Conservation (phyloP, 2,888 invertebrate species). For the Periphyllus acericola region DNA sequence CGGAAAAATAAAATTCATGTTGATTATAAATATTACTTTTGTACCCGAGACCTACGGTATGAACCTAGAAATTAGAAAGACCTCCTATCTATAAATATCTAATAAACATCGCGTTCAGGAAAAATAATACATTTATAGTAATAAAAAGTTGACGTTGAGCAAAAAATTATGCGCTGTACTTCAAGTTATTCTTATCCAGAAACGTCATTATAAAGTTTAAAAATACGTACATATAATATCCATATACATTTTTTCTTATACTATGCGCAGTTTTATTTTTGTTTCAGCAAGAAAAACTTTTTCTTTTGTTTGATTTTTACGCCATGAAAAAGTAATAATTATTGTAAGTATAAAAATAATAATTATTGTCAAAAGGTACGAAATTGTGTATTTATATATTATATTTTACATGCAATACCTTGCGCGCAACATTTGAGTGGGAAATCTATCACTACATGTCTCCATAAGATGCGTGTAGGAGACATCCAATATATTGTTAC, state of each 20-base stretch:
- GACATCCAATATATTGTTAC: background rate
- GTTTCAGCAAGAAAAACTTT: constrained; percentile 28
- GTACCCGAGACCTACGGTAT: background rate
- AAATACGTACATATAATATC: constrained; percentile 1
- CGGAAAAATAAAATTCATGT: background rate
- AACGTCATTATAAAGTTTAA: constrained; percentile 56
- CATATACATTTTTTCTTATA: constrained; percentile 15
- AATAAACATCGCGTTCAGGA: background rate
- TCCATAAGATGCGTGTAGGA: background rate
- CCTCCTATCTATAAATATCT: no score
- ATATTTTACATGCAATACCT: background rate
- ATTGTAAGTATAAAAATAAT: constrained; percentile 13
- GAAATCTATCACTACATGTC: no score
- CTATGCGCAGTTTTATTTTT: background rate
- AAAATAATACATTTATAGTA: background rate
- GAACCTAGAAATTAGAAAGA: background rate
- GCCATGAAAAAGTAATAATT: background rate
- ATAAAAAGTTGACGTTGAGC: constrained; percentile 41
- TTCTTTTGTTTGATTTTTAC: constrained; percentile 34
- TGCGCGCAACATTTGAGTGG: background rate
- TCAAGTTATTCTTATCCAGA: constrained; percentile 16
- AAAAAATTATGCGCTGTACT: constrained; percentile 22
- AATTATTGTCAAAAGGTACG: background rate
- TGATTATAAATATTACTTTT: background rate
- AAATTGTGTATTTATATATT: background rate